These are phyloP conservation scores for Acanthochromis polyacanthus DNA, from an alignment of 2,113 vertebrate species.

Conservation along the genomic window DNA sequence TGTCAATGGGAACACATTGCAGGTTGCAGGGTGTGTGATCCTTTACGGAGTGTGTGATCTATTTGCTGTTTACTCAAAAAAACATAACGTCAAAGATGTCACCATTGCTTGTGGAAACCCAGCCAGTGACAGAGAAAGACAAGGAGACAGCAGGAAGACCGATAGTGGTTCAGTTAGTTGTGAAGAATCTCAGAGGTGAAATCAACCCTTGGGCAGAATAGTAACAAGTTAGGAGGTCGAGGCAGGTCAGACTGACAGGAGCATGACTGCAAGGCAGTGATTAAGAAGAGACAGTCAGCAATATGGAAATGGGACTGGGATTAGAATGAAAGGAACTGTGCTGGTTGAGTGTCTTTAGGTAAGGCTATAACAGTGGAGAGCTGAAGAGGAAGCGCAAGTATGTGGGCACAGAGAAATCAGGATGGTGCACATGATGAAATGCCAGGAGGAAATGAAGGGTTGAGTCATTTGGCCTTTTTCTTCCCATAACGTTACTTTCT, in stretches of 20 bases:
- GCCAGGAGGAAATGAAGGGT: background rate
- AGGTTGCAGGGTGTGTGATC: conserved; percentile 25
- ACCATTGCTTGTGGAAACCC: conserved; percentile 4
- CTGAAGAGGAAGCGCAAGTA: conserved; percentile 8
- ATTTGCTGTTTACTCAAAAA: conserved; percentile 30
- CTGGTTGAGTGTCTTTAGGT: conserved; percentile 6
- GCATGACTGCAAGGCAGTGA: conserved; percentile 52
- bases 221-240: conserved; percentile 36
- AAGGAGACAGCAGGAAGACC: conserved; percentile 13
- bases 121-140: conserved; percentile 25
- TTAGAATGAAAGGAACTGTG: conserved; percentile 27
- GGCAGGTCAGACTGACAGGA: conserved; percentile 40
- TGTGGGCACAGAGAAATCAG: background rate
- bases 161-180: conserved; percentile 4
- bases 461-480: background rate
- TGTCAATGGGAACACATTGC: conserved; percentile 21
- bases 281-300: conserved; percentile 61
- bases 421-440: background rate
- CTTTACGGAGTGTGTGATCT: conserved; percentile 20
- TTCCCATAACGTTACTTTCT: background rate
- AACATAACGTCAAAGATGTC: conserved; percentile 19
- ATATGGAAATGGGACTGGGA: conserved; percentile 50
- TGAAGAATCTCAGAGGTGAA: conserved; percentile 41
- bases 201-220: conserved; percentile 38
- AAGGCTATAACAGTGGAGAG: conserved; percentile 2